Base-by-base conservation (phyloP, 2,797 vertebrate species). In the Phrynocephalus forsythii region DNA sequence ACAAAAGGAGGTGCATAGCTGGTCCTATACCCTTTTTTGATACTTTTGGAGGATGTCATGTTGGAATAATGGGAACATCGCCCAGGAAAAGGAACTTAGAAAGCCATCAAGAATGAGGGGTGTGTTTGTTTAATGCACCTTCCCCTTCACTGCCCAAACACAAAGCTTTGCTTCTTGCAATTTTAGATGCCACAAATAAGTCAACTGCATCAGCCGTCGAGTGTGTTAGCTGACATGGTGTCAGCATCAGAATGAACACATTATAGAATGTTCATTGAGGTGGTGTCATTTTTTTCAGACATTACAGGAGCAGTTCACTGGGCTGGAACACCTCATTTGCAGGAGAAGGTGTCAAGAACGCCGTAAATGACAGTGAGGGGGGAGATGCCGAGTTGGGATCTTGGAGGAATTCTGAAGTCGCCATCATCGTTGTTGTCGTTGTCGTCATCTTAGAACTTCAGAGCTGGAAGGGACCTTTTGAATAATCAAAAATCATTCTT, bases 261-360 rank as follows among this genome's bases (percentile, higher is more conserved):
- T 5, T 1, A 4, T 68, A 2, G 13, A 18, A 2, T 1, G 0
- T 22, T 18, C 50, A 48, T 88, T 83, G 76, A 7, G 2, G 60
- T 83, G 75, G 33, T 77, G 80, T 38, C 52, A 13, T 71, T 80
- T 68, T 33, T 56, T 75, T 44, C 9, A 6, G 48, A 78, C 75
- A 69, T 78, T 79, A 15, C 0, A 9, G 24, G 52, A 82, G 79
- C 18, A 38, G 8, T 11, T 76, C 69, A 68, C 24, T 26, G 60
- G 79, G 77, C 79, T 56, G 75, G 83, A 92, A 85, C 60, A 6
- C 60, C 86, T 85, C 86, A 82, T 86, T 85, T 63, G n/a, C n/a
- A 52, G 76, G 77, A 71, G 28, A 60, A 33, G 38, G 60, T 73
- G 71, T 11, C 26, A 63, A 50, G 15, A 3, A 30, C 28, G 10